These are phyloP conservation scores for Nomada ruficornis DNA, from an alignment of 2,888 invertebrate species.

Conservation along the genomic window DNA sequence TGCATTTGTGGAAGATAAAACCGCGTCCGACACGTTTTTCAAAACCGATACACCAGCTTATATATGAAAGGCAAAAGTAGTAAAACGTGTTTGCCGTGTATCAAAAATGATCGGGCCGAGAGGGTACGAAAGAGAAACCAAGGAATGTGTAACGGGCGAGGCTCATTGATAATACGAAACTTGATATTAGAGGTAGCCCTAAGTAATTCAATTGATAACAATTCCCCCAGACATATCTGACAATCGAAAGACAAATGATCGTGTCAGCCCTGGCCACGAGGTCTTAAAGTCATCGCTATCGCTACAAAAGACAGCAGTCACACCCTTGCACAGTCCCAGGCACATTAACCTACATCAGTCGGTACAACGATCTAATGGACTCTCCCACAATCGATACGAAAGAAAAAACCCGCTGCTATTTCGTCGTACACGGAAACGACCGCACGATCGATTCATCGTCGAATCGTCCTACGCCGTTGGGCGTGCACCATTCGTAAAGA, in stretches of 20 bases:
- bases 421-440: not conserved
- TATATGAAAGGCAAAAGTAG: too few relatives aligned
- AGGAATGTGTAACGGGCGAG: too few relatives aligned
- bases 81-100: too few relatives aligned
- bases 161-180: too few relatives aligned
- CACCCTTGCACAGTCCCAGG: not conserved
- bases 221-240: not conserved
- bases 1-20: not conserved
- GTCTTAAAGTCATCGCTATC: too few relatives aligned
- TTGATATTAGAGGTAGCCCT: too few relatives aligned
- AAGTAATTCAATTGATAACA: too few relatives aligned
- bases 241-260: conserved; percentile 1
- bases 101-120: too few relatives aligned
- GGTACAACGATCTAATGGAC: not conserved
- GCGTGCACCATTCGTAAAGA: conserved; percentile 54
- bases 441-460: conserved; percentile 16
- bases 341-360: not conserved
- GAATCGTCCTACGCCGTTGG: conserved; percentile 53
- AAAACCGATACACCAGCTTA: too few relatives aligned
- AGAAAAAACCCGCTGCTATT: not conserved
- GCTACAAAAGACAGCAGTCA: not conserved
- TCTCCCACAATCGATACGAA: not conserved
- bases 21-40: not conserved
- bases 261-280: too few relatives aligned
- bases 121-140: too few relatives aligned